Percentiles rank a stretch among this genome's conserved stretches.
phyloP scores from a whole-genome alignment of 2,113 vertebrate species.

The Gracilinanus agilis region DNA sequence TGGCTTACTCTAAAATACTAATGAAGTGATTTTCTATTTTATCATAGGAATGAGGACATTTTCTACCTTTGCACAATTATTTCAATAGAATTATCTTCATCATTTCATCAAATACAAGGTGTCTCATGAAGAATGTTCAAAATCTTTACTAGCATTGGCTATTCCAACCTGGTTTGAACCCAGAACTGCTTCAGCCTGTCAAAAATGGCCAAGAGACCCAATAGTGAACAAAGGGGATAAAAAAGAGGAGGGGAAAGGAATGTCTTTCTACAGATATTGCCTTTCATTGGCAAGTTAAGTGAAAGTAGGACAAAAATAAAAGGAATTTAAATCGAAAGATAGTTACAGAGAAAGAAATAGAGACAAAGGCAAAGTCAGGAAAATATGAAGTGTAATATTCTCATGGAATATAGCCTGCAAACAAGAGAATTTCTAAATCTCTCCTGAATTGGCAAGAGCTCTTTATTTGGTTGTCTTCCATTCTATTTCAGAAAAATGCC shows the following conservation, averaged over 20 bases:
- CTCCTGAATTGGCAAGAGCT: slow-evolving; percentile 7
- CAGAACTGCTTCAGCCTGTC: neutral
- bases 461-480: neutral
- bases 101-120: slow-evolving; percentile 23
- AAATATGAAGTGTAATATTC: slow-evolving; percentile 28
- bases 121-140: slow-evolving; percentile 27
- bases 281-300: slow-evolving; percentile 62
- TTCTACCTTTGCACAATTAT: neutral
- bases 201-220: slow-evolving; percentile 28
- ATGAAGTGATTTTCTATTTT: neutral
- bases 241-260: neutral
- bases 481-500: slow-evolving; percentile 36
- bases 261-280: slow-evolving; percentile 55
- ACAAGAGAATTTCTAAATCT: neutral
- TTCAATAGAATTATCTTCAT: neutral
- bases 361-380: neutral
- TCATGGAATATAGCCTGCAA: slow-evolving; percentile 39
- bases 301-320: slow-evolving; percentile 62
- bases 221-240: slow-evolving; percentile 42
- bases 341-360: neutral
- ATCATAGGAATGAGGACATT: neutral
- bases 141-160: slow-evolving; percentile 20
- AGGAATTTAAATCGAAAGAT: slow-evolving; percentile 48
- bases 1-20: slow-evolving; percentile 52
- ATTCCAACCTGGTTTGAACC: slow-evolving; percentile 38